Base-by-base conservation (phyloP, 2,797 vertebrate species). In the Strix occidentalis region DNA sequence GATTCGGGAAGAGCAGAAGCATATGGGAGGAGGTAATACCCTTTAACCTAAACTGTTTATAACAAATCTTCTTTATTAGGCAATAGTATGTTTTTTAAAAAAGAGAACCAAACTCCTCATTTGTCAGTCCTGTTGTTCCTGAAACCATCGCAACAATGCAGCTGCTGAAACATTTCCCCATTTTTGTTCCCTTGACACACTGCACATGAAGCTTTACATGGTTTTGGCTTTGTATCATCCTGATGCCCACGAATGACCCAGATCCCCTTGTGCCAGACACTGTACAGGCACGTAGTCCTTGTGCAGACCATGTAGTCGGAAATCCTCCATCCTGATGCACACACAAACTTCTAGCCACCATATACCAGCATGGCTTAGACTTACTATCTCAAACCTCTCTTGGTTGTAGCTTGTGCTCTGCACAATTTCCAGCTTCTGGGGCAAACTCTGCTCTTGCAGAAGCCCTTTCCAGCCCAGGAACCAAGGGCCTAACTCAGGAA, bases 81-180 rank as follows among this genome's bases (percentile, higher is more conserved):
- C 87, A 97, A 96, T 24, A 57, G 24, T 16, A n/a, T 69, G 74
- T 54, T 68, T 93, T 87, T 35, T 9, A 69, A 83, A 75, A 95
- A 95, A 94, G 89, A 97, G 92, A 95, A 97, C 92, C 86, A 68
- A 97, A 93, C 81, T 94, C 65, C 81, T 94, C 65, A 29, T 14
- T 14, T 91, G 20, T 31, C 75, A 58, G 87, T 90, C 29, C 77
- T 76, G 57, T 78, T 85, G 90, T 93, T 97, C 95, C 97, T 93
- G 85, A 97, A 97, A 93, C 90, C 91, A 89, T 33, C 8, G 0
- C 93, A 88, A 87, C 91, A 72, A 53, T 33, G 79, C 61, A 84
- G 69, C 76, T 86, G 76, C 87, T 76, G 72, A 79, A 85, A 70
- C 56, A 39, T 93, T 96, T 97, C 92, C 93, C 87, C 69, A 74